Percentiles rank a stretch among this genome's conserved stretches.
Conservation (phyloP, 2,797 vertebrate species). For the Sebastes nivosus region DNA sequence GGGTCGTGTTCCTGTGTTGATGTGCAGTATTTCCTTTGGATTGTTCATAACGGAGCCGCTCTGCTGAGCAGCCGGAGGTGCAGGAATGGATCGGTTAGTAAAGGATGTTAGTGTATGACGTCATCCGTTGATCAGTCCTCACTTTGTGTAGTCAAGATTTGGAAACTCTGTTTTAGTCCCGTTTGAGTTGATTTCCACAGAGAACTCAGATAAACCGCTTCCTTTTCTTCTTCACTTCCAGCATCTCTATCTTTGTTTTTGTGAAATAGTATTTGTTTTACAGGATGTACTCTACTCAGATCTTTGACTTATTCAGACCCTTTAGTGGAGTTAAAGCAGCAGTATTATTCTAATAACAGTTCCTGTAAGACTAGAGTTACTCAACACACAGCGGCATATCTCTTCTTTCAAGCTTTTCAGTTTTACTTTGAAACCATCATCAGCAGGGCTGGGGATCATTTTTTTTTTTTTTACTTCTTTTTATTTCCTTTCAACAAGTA, state of each 20-base stretch:
- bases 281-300: too few species aligned
- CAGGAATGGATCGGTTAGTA: neutral
- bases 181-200: neutral
- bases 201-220: neutral
- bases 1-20: too few species aligned
- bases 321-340: neutral
- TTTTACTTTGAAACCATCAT: too few species aligned
- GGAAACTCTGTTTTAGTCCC: too few species aligned
- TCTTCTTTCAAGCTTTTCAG: neutral
- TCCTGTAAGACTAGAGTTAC: neutral
- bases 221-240: too few species aligned
- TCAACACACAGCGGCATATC: neutral
- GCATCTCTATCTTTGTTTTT: too few species aligned
- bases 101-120: neutral
- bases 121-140: neutral
- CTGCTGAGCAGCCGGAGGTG: neutral
- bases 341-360: neutral
- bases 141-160: neutral
- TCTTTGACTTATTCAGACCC: too few species aligned
- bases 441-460: accelerated
- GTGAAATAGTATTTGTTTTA: too few species aligned
- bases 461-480: too few species aligned
- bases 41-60: too few species aligned
- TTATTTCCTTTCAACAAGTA: too few species aligned
- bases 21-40: too few species aligned